Evolutionary conservation across 2,797 vertebrate genomes (phyloP).

Genomic region (Alauda arvensis): DNA sequence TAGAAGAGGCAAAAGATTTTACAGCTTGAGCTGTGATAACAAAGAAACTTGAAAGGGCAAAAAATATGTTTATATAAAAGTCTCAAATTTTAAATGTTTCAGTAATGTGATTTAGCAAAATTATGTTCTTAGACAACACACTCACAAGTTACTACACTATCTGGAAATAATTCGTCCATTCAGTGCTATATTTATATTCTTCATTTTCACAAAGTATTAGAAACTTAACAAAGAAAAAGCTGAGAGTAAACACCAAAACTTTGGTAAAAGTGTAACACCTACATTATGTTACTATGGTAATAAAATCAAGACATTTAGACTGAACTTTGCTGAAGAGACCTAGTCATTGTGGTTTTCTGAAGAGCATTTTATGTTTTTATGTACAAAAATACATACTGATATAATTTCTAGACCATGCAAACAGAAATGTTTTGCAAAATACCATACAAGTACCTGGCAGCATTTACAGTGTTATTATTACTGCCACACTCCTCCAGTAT

Average conservation of each 20-base stretch:
- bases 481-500: neutral
- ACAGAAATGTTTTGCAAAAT: neutral
- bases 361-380: neutral
- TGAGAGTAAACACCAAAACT: neutral
- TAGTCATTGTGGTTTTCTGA: neutral
- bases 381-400: neutral
- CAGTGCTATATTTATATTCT: neutral
- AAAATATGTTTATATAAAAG: neutral
- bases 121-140: constrained; percentile 4
- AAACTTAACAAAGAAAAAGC: constrained; percentile 17
- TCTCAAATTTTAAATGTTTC: neutral
- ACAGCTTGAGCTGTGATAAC: constrained; percentile 10
- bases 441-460: neutral
- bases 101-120: neutral
- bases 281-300: neutral
- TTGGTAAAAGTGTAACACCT: neutral
- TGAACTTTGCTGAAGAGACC: neutral
- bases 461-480: neutral
- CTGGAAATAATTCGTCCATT: constrained; percentile 1
- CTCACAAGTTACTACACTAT: neutral
- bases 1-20: neutral
- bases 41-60: constrained; percentile 28
- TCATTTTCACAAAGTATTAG: neutral
- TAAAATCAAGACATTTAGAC: neutral
- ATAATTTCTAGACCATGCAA: neutral